phyloP scores from a whole-genome alignment of 37 sponge, comb jelly and placozoan species.

The Beroe forskalii region DNA sequence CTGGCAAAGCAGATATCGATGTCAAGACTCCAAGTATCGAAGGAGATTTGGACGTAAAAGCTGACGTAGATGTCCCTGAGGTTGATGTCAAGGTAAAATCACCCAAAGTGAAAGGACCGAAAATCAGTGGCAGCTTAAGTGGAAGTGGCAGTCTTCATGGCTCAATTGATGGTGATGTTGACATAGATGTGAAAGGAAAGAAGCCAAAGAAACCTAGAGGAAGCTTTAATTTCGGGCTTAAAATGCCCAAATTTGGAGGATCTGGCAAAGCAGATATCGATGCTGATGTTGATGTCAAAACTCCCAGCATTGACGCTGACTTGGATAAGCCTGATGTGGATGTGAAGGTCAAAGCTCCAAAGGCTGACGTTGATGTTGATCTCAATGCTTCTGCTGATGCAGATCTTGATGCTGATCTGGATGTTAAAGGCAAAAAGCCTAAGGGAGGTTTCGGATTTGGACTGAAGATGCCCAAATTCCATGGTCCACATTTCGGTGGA shows the following conservation, averaged over 20 bases:
- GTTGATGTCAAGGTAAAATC: constrained; percentile 34
- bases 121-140: neutral
- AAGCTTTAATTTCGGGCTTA: neutral
- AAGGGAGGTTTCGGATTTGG: constrained; percentile 36
- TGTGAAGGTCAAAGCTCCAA: neutral
- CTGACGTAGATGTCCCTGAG: neutral
- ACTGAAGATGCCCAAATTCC: constrained; percentile 25
- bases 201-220: neutral
- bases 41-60: neutral
- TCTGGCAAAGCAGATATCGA: neutral
- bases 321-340: constrained; percentile 29
- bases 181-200: neutral
- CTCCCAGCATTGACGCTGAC: constrained; percentile 5
- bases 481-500: constrained; percentile 6
- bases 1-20: neutral
- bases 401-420: neutral
- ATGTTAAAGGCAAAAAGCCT: constrained; percentile 16
- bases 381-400: neutral
- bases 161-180: neutral
- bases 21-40: constrained; percentile 14
- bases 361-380: neutral
- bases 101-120: neutral
- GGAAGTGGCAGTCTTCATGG: neutral
- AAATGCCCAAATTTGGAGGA: neutral
- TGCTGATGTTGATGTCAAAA: constrained; percentile 10